phyloP scores from a whole-genome alignment of 2,797 vertebrate species.

The Clarias laeviceps region DNA sequence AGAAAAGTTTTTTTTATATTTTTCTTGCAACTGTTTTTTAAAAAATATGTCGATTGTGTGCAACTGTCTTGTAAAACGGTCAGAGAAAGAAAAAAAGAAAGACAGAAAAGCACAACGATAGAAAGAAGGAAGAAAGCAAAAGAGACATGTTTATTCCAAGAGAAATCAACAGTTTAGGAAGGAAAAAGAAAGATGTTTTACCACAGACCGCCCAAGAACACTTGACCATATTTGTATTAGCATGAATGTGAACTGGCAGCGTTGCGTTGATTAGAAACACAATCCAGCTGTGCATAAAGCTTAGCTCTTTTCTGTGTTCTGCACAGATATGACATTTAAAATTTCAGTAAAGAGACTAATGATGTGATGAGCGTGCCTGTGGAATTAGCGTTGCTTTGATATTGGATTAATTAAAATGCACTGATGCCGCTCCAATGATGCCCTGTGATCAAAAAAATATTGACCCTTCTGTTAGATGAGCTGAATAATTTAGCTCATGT shows the following conservation, averaged over 20 bases:
- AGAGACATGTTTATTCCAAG: constrained; percentile 31
- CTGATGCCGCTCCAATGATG: constrained; percentile 29
- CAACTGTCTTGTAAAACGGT: constrained; percentile 3
- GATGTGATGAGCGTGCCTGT: constrained; percentile 27
- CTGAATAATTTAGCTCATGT: constrained; percentile 32
- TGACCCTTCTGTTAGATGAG: constrained; percentile 38
- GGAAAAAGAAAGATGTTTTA: constrained; percentile 11
- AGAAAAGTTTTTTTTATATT: too few species aligned
- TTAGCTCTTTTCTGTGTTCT: background rate
- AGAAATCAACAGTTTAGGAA: constrained; percentile 3
- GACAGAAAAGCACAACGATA: background rate
- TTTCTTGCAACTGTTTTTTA: too few species aligned
- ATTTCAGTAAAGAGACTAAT: constrained; percentile 31
- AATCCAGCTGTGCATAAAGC: background rate
- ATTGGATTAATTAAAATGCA: constrained; percentile 53
- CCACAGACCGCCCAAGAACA: background rate
- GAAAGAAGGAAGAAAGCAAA: background rate
- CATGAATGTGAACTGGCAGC: constrained; percentile 10
- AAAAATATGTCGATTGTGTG: background rate
- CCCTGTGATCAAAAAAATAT: constrained; percentile 21
- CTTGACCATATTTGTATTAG: constrained; percentile 7
- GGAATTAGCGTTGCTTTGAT: constrained; percentile 57
- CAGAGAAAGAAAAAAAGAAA: constrained; percentile 11
- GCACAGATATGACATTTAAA: constrained; percentile 2
- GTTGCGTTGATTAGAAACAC: background rate